Conservation (phyloP, 2,888 invertebrate species). For the Aphodius granarius region DNA sequence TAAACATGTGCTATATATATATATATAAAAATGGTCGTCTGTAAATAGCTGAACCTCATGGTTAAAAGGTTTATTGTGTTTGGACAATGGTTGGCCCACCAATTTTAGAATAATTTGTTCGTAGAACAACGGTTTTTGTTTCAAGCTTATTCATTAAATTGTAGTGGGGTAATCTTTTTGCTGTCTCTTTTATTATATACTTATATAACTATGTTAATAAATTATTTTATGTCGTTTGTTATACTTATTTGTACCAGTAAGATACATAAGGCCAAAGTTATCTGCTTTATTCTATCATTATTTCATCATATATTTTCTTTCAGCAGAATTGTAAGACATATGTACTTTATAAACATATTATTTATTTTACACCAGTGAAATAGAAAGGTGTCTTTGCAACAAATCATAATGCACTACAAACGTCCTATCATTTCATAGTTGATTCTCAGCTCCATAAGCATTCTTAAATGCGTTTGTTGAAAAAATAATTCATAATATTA, state of each 20-base stretch:
- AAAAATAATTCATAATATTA: too few species aligned
- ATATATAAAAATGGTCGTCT: slow-evolving; percentile 47
- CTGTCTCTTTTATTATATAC: not conserved
- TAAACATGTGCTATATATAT: slow-evolving; percentile 49
- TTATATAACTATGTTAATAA: not conserved
- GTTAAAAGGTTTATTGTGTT: slow-evolving; percentile 45
- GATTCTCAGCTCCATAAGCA: too few species aligned
- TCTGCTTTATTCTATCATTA: not conserved
- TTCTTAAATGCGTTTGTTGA: too few species aligned
- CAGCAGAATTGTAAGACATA: too few species aligned
- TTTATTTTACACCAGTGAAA: too few species aligned
- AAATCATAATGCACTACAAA: too few species aligned
- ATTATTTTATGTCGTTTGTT: not conserved
- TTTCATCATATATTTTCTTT: not conserved
- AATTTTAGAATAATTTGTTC: slow-evolving; percentile 3
- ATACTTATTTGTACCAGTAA: not conserved
- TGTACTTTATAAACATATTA: not conserved
- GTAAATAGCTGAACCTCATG: slow-evolving; percentile 49
- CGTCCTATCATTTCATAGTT: too few species aligned
- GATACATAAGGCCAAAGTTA: slow-evolving; percentile 2
- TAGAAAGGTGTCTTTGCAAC: too few species aligned
- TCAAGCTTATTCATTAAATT: not conserved
- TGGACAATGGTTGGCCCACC: slow-evolving; percentile 39
- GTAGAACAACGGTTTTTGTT: not conserved
- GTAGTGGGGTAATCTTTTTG: not conserved